phyloP scores from a whole-genome alignment of 2,113 vertebrate genomes.

The Lamprologus tigripictilis region DNA sequence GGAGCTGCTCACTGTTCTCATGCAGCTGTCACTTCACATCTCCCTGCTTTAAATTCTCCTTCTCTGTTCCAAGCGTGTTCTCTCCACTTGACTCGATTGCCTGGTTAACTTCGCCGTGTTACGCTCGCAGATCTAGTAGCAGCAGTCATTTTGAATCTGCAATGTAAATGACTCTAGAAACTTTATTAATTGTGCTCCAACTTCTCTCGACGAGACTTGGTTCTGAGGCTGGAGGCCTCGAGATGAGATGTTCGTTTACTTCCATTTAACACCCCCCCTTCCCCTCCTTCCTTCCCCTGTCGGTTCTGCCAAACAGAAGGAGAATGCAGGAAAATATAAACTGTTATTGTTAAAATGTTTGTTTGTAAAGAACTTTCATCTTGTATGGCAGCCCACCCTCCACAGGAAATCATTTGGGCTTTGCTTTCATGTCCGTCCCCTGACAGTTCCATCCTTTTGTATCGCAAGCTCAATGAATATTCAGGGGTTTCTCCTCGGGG shows the following conservation, averaged over 20 bases:
- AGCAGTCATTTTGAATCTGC: slow-evolving; percentile 53
- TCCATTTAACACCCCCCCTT: slow-evolving; percentile 53
- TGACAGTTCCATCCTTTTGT: slow-evolving; percentile 70
- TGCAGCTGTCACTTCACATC: slow-evolving; percentile 48
- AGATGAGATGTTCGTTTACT: slow-evolving; percentile 63
- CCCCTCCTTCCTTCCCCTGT: slow-evolving; percentile 29
- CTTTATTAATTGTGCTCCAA: slow-evolving; percentile 63
- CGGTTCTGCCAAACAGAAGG: slow-evolving; percentile 54
- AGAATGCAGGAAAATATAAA: slow-evolving; percentile 69
- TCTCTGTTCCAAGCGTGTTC: not conserved
- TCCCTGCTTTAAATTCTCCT: not conserved
- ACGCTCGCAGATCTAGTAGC: not conserved
- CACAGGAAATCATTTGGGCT: slow-evolving; percentile 65
- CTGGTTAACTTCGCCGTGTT: slow-evolving; percentile 6
- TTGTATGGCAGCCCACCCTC: slow-evolving; percentile 72
- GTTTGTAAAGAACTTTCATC: slow-evolving; percentile 79
- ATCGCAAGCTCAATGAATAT: slow-evolving; percentile 75
- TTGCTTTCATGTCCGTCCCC: slow-evolving; percentile 76
- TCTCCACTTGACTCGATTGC: slow-evolving; percentile 9
- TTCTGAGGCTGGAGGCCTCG: slow-evolving; percentile 51
- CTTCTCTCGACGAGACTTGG: slow-evolving; percentile 55
- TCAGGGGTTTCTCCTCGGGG: slow-evolving; percentile 71
- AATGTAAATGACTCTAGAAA: slow-evolving; percentile 62
- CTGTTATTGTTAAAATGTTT: slow-evolving; percentile 79
- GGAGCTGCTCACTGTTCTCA: slow-evolving; percentile 41